A percentile compares a stretch with the other conserved stretches of the same genome.
Conservation (phyloP, 1,140 invertebrate genomes). For the Hyposmocoma kahamanoa region DNA sequence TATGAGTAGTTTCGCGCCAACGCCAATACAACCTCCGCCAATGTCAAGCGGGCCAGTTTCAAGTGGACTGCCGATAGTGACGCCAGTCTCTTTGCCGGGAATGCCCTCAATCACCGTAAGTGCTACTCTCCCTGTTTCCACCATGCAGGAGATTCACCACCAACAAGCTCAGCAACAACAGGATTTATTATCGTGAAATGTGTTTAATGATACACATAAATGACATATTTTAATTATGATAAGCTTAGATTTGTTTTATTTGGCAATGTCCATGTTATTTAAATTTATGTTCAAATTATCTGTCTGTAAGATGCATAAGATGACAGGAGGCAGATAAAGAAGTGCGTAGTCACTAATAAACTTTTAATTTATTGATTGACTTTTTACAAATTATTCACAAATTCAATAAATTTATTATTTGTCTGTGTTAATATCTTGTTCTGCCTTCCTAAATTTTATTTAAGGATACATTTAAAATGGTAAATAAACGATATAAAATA, state of each 20-base stretch:
- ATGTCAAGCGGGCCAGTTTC: constrained; percentile 44
- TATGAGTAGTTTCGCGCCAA: constrained; percentile 50
- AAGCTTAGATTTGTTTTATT: constrained; percentile 21
- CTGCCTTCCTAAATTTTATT: constrained; percentile 16
- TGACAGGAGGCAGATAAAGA: not conserved
- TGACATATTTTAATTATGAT: constrained; percentile 6
- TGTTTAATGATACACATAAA: constrained; percentile 16
- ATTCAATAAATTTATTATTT: constrained; percentile 9
- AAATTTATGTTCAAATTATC: constrained; percentile 28
- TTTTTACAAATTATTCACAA: not conserved
- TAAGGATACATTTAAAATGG: constrained; percentile 22
- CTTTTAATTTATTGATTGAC: not conserved
- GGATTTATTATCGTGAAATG: constrained; percentile 59
- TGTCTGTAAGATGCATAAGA: constrained; percentile 4
- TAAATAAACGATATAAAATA: constrained; percentile 13
- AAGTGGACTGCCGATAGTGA: constrained; percentile 69
- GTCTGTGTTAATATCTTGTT: constrained; percentile 9
- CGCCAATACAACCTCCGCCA: constrained; percentile 47
- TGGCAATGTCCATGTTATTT: constrained; percentile 22
- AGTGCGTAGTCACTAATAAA: not conserved
- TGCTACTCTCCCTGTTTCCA: constrained; percentile 77
- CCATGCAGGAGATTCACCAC: constrained; percentile 67
- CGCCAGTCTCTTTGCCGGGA: constrained; percentile 83
- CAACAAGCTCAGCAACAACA: constrained; percentile 57
- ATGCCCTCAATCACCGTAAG: constrained; percentile 89